Evolutionary conservation across 2,888 invertebrate species (phyloP).

Genomic region (Eubasilissa splendida): DNA sequence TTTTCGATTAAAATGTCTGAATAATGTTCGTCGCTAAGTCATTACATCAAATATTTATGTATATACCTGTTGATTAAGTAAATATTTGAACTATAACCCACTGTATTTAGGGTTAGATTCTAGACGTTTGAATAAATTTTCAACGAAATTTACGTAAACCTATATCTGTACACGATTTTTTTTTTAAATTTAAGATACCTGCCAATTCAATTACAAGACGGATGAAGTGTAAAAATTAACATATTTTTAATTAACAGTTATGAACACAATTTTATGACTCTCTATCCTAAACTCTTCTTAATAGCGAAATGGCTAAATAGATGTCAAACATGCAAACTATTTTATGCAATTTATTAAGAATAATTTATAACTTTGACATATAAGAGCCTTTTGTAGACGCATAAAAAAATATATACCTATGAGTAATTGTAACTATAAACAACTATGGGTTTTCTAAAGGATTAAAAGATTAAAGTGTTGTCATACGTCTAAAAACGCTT

Average conservation of each 20-base stretch:
- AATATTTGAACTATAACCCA: slow-evolving; percentile 17
- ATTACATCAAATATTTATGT: slow-evolving; percentile 6
- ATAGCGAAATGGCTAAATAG: too few species aligned
- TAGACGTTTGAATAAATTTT: slow-evolving; percentile 10
- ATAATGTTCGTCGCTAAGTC: background rate
- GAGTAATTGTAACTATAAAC: too few species aligned
- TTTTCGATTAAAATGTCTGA: slow-evolving; percentile 9
- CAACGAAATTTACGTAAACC: background rate
- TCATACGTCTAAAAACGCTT: too few species aligned
- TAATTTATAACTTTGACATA: too few species aligned
- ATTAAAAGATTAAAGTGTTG: too few species aligned
- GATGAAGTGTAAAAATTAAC: slow-evolving; percentile 8
- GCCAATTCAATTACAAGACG: background rate
- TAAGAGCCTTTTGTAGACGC: too few species aligned
- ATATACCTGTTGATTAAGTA: background rate
- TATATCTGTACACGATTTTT: background rate
- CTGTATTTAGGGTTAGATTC: slow-evolving; percentile 5
- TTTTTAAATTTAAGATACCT: background rate
- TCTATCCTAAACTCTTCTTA: background rate
- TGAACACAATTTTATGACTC: background rate
- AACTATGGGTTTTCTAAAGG: too few species aligned
- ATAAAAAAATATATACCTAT: too few species aligned
- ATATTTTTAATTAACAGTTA: slow-evolving; percentile 10
- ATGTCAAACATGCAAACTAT: background rate
- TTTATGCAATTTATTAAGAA: background rate